These are phyloP conservation scores for Drosophila algonquin DNA, from an alignment of 2,888 invertebrate genomes.

Conservation along the genomic window DNA sequence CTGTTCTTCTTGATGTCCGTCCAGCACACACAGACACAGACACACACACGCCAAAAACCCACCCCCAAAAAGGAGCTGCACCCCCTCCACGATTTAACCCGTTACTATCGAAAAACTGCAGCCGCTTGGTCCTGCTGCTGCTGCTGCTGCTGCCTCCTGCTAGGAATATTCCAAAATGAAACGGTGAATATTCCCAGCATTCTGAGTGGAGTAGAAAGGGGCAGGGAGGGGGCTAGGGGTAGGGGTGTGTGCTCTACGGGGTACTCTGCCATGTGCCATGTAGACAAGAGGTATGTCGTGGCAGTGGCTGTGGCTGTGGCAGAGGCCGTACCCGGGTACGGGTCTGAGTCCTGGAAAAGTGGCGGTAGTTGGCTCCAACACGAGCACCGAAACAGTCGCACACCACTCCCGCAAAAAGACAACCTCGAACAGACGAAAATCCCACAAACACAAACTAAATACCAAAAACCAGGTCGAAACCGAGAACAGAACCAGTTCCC, in stretches of 20 bases:
- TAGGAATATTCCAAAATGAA: constrained; percentile 30
- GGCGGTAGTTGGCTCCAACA: constrained; percentile 64
- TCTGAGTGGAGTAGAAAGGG: not conserved
- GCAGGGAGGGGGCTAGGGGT: not conserved
- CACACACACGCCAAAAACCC: constrained; percentile 20
- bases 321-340: not conserved
- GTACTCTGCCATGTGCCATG: constrained; percentile 33
- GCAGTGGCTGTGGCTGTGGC: constrained; percentile 1
- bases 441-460: not conserved
- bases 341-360: constrained; percentile 25
- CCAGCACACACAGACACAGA: constrained; percentile 6
- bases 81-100: constrained; percentile 10
- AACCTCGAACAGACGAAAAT: not conserved
- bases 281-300: constrained; percentile 7
- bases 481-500: constrained; percentile 30
- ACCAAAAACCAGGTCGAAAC: not conserved
- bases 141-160: constrained; percentile 1
- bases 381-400: constrained; percentile 72
- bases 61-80: constrained; percentile 32
- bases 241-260: not conserved
- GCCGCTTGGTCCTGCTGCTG: constrained; percentile 41
- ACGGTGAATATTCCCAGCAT: not conserved
- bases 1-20: constrained; percentile 30
- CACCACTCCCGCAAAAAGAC: constrained; percentile 16
- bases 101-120: constrained; percentile 63